Percentiles rank a stretch among this genome's conserved stretches.
phyloP scores from a whole-genome alignment of 2,113 vertebrate genomes.

The Marmota flaviventris region DNA sequence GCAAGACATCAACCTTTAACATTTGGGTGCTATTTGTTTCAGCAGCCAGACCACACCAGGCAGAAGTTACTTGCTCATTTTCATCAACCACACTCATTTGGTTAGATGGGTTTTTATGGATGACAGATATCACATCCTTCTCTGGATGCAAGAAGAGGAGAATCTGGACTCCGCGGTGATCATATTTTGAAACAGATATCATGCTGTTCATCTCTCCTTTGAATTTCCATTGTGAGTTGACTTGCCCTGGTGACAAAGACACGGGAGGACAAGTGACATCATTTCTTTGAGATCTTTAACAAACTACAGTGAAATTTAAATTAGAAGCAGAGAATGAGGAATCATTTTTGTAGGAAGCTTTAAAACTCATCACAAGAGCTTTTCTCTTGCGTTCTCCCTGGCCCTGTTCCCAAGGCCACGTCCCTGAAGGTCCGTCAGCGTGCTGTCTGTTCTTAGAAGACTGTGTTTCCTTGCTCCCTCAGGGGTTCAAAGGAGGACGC shows the following conservation, averaged over 20 bases:
- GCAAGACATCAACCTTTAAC: not conserved
- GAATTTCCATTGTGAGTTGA: conserved; percentile 15
- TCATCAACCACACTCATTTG: not conserved
- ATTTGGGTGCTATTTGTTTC: not conserved
- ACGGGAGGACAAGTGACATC: not conserved
- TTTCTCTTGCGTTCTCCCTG: not conserved
- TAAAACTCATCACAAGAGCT: not conserved
- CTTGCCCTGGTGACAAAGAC: conserved; percentile 4
- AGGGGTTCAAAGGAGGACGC: not conserved
- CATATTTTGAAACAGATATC: not conserved
- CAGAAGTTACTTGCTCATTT: not conserved
- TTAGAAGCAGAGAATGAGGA: conserved; percentile 33
- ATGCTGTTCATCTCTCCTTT: not conserved
- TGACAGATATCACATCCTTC: not conserved
- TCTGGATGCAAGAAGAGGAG: not conserved
- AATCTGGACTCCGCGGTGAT: not conserved
- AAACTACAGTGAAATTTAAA: not conserved
- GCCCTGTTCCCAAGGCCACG: not conserved
- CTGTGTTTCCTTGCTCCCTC: not conserved
- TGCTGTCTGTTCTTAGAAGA: conserved; percentile 18
- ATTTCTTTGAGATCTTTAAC: conserved; percentile 30
- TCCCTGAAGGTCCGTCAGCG: not conserved
- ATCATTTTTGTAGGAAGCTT: conserved; percentile 52
- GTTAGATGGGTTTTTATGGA: not conserved
- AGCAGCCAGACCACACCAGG: not conserved